Percentiles rank a stretch among this genome's conserved stretches.
These are phyloP conservation scores for Hirtodrosophila duncani DNA, from an alignment of 2,888 invertebrate species.

Conservation along the genomic window DNA sequence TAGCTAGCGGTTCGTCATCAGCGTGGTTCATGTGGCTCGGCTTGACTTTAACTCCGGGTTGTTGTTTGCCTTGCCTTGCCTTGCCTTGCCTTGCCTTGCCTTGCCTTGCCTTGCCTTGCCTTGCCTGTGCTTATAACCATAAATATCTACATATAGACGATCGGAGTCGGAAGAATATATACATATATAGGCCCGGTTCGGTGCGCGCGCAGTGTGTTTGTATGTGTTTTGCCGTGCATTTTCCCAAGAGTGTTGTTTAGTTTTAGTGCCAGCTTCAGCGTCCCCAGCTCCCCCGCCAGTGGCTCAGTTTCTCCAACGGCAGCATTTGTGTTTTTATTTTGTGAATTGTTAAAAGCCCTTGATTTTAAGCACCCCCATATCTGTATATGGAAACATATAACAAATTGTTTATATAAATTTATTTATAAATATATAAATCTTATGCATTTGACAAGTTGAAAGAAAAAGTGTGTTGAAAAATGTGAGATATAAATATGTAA, in stretches of 20 bases:
- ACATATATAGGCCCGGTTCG: constrained; percentile 52
- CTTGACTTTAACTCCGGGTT: constrained; percentile 23
- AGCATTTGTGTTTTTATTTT: constrained; percentile 42
- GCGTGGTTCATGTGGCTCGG: constrained; percentile 57
- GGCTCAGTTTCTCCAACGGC: constrained; percentile 18
- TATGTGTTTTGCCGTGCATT: constrained; percentile 58
- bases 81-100: constrained; percentile 48
- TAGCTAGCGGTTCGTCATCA: constrained; percentile 65
- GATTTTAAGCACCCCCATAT: constrained; percentile 67
- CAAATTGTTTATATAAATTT: too few relatives aligned
- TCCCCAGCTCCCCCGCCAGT: neutral
- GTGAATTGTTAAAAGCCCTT: constrained; percentile 76
- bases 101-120: constrained; percentile 45
- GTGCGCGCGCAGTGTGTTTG: constrained; percentile 47
- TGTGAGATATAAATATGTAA: constrained; percentile 25
- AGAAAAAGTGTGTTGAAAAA: neutral
- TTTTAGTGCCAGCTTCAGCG: constrained; percentile 22
- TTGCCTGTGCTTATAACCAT: constrained; percentile 59
- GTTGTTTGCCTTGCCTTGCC: constrained; percentile 42
- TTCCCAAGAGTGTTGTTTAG: constrained; percentile 66
- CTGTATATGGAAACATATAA: too few relatives aligned
- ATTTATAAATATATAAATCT: too few relatives aligned
- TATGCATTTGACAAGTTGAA: constrained; percentile 3
- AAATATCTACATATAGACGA: constrained; percentile 57
- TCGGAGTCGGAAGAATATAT: constrained; percentile 17